Evolutionary conservation across 2,113 vertebrate species (phyloP).

Genomic region (Hylia prasina): DNA sequence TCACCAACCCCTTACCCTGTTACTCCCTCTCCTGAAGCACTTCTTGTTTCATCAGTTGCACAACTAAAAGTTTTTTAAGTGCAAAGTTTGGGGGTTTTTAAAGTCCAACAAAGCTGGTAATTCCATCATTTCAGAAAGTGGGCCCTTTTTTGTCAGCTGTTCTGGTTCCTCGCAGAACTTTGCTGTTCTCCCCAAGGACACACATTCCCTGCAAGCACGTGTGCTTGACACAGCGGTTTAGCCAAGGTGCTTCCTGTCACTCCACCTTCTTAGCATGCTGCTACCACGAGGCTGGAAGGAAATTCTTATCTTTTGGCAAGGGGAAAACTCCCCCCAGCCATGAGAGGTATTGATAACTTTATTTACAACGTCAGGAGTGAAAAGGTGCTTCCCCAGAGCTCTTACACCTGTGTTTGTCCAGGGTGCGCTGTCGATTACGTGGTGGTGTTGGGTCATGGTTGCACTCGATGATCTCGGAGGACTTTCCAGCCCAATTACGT

Average conservation of each 20-base stretch:
- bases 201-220: rapidly evolving
- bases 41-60: not conserved
- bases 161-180: not conserved
- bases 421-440: rapidly evolving
- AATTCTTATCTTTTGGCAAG: rapidly evolving
- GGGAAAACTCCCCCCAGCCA: not conserved
- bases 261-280: rapidly evolving
- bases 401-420: rapidly evolving
- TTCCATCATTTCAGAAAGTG: not conserved
- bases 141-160: not conserved
- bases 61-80: not conserved
- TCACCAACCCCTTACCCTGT: not conserved
- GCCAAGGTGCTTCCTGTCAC: not conserved
- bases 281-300: not conserved
- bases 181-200: rapidly evolving
- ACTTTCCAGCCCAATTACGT: too few species aligned
- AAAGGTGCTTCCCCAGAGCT: not conserved
- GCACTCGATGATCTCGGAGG: not conserved
- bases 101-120: not conserved
- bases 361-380: rapidly evolving
- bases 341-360: not conserved
- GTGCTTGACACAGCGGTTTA: too few species aligned
- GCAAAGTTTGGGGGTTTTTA: not conserved
- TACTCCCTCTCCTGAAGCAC: not conserved
- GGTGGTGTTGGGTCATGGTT: not conserved